These are phyloP conservation scores for Zoanthus sansibaricus DNA, from an alignment of 92 coral and sea anemone genomes.

Conservation along the genomic window DNA sequence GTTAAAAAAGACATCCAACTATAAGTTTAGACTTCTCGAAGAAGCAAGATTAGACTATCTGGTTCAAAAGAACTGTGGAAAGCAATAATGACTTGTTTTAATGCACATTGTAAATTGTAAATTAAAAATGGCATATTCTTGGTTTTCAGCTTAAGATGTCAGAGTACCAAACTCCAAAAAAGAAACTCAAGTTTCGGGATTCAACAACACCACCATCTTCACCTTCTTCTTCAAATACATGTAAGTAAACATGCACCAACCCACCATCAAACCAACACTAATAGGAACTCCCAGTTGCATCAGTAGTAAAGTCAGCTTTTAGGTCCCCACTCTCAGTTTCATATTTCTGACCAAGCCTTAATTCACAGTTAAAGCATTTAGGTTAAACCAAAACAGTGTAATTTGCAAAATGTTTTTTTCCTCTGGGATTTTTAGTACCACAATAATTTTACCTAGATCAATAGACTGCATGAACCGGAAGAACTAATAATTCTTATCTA, in stretches of 20 bases:
- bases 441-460: too few relatives aligned
- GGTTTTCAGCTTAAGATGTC: constrained; percentile 58
- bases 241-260: constrained; percentile 54
- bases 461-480: too few relatives aligned
- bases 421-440: too few relatives aligned
- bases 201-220: constrained; percentile 57
- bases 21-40: constrained; percentile 51
- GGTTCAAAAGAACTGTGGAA: constrained; percentile 50
- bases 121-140: constrained; percentile 45
- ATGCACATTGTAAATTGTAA: constrained; percentile 55
- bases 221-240: constrained; percentile 54
- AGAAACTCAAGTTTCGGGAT: constrained; percentile 56
- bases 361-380: too few relatives aligned
- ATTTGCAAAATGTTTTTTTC: too few relatives aligned
- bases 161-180: constrained; percentile 59
- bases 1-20: constrained; percentile 33
- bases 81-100: constrained; percentile 50
- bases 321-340: constrained; percentile 56
- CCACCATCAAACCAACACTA: constrained; percentile 35
- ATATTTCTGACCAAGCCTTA: constrained; percentile 24
- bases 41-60: constrained; percentile 49
- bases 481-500: too few relatives aligned
- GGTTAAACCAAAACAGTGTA: too few relatives aligned
- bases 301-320: constrained; percentile 49
- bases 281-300: constrained; percentile 42